Conservation (phyloP, 2,113 vertebrate species). For the Aegotheles bennettii region DNA sequence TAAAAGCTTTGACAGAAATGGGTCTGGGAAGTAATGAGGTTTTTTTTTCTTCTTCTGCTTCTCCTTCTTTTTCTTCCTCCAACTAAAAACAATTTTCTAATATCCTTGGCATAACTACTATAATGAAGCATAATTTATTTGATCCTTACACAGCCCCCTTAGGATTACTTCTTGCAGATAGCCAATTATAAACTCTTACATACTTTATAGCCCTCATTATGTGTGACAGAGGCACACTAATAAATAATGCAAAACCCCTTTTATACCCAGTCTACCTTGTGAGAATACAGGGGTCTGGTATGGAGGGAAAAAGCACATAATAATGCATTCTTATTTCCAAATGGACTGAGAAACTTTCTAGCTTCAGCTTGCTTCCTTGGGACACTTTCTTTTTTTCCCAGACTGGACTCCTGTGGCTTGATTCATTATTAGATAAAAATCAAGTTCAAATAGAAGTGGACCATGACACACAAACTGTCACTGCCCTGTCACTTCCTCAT, state of each 20-base stretch:
- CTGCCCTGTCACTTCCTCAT: slow-evolving; percentile 1
- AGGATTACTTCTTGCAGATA: slow-evolving; percentile 50
- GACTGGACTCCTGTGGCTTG: slow-evolving; percentile 16
- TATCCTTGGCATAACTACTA: slow-evolving; percentile 54
- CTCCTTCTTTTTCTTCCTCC: slow-evolving; percentile 9
- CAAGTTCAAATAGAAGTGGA: slow-evolving; percentile 35
- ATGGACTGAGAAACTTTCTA: slow-evolving; percentile 29
- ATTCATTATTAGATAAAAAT: slow-evolving; percentile 50
- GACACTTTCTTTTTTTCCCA: not conserved
- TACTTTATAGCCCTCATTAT: slow-evolving; percentile 55
- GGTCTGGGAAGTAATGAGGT: not conserved
- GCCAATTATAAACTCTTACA: slow-evolving; percentile 65
- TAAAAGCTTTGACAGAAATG: slow-evolving; percentile 13
- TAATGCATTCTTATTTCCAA: slow-evolving; percentile 49
- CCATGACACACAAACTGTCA: not conserved
- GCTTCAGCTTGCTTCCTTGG: not conserved
- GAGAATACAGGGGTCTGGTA: slow-evolving; percentile 18
- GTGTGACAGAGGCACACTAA: slow-evolving; percentile 54
- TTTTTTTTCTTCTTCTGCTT: not conserved
- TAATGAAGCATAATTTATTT: slow-evolving; percentile 68
- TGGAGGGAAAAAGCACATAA: not conserved
- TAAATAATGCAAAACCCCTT: slow-evolving; percentile 60
- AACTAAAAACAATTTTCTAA: slow-evolving; percentile 56
- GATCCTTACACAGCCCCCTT: slow-evolving; percentile 43
- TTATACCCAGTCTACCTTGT: slow-evolving; percentile 38